Evolutionary conservation across 2,888 invertebrate species (phyloP), one percentile per base, ranked within the genome.

Genomic region (Oscheius sp.): DNA sequence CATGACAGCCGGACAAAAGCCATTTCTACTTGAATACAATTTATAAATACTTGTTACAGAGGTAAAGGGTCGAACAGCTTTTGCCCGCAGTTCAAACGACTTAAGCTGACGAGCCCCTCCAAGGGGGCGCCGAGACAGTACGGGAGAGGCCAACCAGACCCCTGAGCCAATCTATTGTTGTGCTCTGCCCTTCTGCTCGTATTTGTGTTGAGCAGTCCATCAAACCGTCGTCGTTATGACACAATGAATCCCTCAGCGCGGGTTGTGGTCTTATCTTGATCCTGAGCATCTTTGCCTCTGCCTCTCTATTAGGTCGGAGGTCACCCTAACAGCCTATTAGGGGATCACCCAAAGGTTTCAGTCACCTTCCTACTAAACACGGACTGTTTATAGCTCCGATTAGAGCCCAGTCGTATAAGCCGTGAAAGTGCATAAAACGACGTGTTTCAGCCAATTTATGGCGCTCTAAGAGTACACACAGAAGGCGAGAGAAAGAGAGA

Each of bases 121-220:
- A 21, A 21, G 21, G 21, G 21, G 21, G 42, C 42, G 7, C 7
- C 42, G 42, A 42, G 3, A 42, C 42, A 7, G 42, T 42, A 42
- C 42, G 42, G 42, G 21, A 21, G 21, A 21, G 21, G 21, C 21
- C 21, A 21, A 21, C 21, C 21, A 21, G 21, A 21, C 21, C 21
- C 21, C 42, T 42, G 42, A 5, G 42, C 42, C 42, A 42, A 42
- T 42, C 42, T 42, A 42, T 42, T 42, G 7, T 42, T 42, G 42
- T 42, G 42, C 42, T 42, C 42, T 5, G 42, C 42, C 42, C 42
- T 42, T 3, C 42, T 42, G 42, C 42, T 68, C 55, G 55, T 68
- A 68, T 68, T 53, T 33, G 35, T 68, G 68, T 68, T 68, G 55
- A 55, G 68, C 68, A 68, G 68, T 68, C 68, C 68, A 68, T 68